Evolutionary conservation across 23 tunicate species (phyloP), one percentile per base, ranked within the genome.

Genomic region (Ascidia mentula): DNA sequence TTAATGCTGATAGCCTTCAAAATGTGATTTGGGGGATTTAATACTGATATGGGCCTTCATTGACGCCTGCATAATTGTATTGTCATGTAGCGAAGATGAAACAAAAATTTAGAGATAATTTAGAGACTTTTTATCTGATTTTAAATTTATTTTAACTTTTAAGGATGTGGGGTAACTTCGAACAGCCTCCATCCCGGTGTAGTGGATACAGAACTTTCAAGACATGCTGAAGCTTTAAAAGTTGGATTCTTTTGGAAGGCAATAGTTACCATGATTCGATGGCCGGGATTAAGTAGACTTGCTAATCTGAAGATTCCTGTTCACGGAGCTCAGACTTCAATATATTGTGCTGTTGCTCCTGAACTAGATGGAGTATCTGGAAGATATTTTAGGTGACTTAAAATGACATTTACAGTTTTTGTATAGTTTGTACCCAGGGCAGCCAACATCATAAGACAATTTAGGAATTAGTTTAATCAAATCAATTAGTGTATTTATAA

Each of bases 311-410:
- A 60, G 72, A 86, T 84, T 33, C 84, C 89, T 26, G 84, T 40
- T 31, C 89, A 86, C 24, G 89, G 89, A 30, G 89, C 89, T 22
- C 89, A 86, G 59, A 79, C 84, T 36, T 60, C 69, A 37, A 86
- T 86, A 28, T 79, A 79, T 33, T 79, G 84, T 59, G 84, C 89
- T 0, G 84, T 86, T 40, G 89, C 89, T 2, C 89, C 89, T 34
- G 89, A 86, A 34, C 79, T 86, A 2, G 84, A 40, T 37, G 60
- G 36, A 8, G 78, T 77, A 24, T 69, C 79, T 79, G 89, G 84
- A 30, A 42, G 45, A 45, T 86, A 73, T 46, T 79, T 45, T 45
- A 75, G 79, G 79, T 75, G 22, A n/a, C n/a, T n/a, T n/a, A n/a
- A n/a, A n/a, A n/a, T n/a, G n/a, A n/a, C n/a, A n/a, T n/a, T n/a